These are phyloP conservation scores for Lordiphosa stackelbergi DNA, from an alignment of 1,140 invertebrate species.

Conservation along the genomic window DNA sequence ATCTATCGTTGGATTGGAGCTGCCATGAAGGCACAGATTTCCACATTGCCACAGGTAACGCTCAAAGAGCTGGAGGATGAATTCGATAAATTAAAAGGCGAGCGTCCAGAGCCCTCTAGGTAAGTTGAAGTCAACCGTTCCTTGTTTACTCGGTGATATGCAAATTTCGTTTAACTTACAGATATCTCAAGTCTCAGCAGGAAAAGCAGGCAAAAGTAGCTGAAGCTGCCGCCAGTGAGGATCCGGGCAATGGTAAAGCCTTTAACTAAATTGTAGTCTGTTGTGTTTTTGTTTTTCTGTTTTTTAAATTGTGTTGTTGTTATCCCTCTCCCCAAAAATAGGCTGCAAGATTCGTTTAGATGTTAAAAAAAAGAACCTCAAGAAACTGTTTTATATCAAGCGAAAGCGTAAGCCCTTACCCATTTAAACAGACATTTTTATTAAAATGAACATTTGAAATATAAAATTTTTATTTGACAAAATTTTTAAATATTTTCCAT, in stretches of 20 bases:
- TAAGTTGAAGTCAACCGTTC: constrained; percentile 5
- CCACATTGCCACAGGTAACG: constrained; percentile 91
- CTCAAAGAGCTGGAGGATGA: constrained; percentile 92
- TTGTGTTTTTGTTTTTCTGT: not conserved
- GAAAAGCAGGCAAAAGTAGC: constrained; percentile 83
- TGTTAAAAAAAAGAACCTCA: too few species aligned
- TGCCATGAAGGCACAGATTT: constrained; percentile 91
- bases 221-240: constrained; percentile 79
- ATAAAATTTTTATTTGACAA: too few species aligned
- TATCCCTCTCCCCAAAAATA: not conserved
- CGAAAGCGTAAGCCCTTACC: too few species aligned
- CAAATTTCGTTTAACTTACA: constrained; percentile 21
- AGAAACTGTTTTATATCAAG: too few species aligned
- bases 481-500: too few species aligned
- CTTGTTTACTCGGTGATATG: too few species aligned
- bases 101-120: constrained; percentile 84
- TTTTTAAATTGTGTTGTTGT: too few species aligned
- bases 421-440: too few species aligned
- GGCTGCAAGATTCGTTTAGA: too few species aligned
- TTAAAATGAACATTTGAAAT: too few species aligned
- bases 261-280: not conserved
- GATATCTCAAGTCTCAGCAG: constrained; percentile 94
- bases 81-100: constrained; percentile 86
- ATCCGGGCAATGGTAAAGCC: constrained; percentile 76
- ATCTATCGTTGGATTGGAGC: constrained; percentile 94